Evolutionary conservation across 2,113 vertebrate species (phyloP), one percentile per base, ranked within the genome.

Genomic region (Leptocoma aspasia): DNA sequence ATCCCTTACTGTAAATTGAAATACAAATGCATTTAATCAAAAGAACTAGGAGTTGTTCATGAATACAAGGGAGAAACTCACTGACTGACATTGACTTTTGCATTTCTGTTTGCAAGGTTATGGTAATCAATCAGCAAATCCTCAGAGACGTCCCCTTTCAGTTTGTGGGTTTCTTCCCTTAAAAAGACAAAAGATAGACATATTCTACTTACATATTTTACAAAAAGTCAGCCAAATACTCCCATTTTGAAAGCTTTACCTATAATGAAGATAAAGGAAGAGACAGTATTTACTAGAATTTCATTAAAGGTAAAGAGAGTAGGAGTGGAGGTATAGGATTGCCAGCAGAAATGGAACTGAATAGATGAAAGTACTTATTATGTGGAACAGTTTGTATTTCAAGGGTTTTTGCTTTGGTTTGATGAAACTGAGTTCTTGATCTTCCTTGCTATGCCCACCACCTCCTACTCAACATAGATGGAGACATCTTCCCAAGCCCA

Each of bases 231-330:
- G 65, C 24, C 42, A 89, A 56, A 89, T 23, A 75, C 9, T 89
- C 33, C 47, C 30, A 66, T 83, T 87, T 88, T 86, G 54, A 89
- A 86, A 60, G 24, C 42, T 69, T 77, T 89, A 50, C 31, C 50
- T 81, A 81, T 21, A 81, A 86, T 7, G 15, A 94, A 83, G 45
- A 83, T 41, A 93, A 91, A 78, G 39, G 41, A 85, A 91, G 63
- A 41, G 2, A 86, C 50, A 86, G 23, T 20, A 52, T 49, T 59
- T n/a, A 57, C 77, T 28, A 93, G 8, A 75, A 65, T 76, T 85
- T 72, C 31, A 54, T 28, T 78, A 49, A 53, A 52, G 20, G 47
- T 50, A 68, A 81, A 89, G 45, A 66, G 7, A 4, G 50, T 11
- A 92, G 28, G 15, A 77, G 86, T 13, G 37, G 49, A 72, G 11